Base-by-base conservation (phyloP, 1,140 invertebrate genomes). In the Rhagoletis pomonella region DNA sequence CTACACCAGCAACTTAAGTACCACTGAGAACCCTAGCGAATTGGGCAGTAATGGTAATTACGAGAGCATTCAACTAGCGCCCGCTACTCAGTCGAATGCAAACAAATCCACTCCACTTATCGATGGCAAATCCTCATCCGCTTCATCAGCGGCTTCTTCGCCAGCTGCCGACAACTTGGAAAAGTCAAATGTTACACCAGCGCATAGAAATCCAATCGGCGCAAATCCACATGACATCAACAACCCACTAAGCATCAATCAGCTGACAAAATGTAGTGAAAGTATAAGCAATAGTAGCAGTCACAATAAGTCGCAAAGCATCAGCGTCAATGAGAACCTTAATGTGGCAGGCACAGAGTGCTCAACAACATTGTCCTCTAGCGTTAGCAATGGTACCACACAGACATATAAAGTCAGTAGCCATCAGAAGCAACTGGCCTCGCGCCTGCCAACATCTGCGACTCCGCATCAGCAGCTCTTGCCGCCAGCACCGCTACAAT, bases 171-270 rank as follows among this genome's bases (percentile, higher is more conserved):
- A 69, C 10, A 29, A 14, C 42, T 17, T 77, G 19, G 65, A 85
- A 87, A 84, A 58, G 29, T 64, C 58, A 29, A 19, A 42, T 6
- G n/a, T 59, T 2, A 17, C 47, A 3, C 65, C 87, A 29, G 50
- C 89, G 29, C 89, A 90, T 42, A 89, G 91, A 19, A 96, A 97
- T 92, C 97, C 97, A 29, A 97, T 98, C 60, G 97, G 97, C 86
- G 97, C 97, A 10, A 98, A 98, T 93, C 97, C 97, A 12, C 96
- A 97, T 89, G 97, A 98, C 94, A 96, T 97, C 87, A 98, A 98
- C 94, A 98, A 98, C 94, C 97, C 97, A 42, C 94, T 98, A 44
- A 97, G 97, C 93, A 97, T 98, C 58, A 97, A 97, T 90, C 97
- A 97, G 93, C 93, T 98, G 88, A 97, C 97, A 62, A 97, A 93